A percentile compares a stretch with the other conserved stretches of the same genome.
These are phyloP conservation scores for Drosophila ficusphila DNA, from an alignment of 1,140 invertebrate species.

Conservation along the genomic window DNA sequence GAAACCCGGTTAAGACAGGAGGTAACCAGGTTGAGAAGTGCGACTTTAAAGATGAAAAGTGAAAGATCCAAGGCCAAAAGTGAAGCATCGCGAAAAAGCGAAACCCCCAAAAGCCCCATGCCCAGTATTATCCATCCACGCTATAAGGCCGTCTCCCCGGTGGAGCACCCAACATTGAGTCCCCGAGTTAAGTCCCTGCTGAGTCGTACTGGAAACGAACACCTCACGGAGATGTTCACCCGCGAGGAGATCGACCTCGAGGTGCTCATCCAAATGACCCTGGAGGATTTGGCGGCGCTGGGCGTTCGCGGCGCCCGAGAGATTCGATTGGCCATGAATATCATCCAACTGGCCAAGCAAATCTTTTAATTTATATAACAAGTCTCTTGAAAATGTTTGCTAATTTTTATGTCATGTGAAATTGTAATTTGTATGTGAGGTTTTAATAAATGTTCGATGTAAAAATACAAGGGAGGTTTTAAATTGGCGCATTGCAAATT, in stretches of 20 bases:
- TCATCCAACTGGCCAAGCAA: slow-evolving; percentile 59
- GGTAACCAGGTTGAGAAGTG: background rate
- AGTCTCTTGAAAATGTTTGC: background rate
- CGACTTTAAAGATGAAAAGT: background rate
- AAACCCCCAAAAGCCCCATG: background rate
- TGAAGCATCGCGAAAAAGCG: too few relatives aligned
- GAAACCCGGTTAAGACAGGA: background rate
- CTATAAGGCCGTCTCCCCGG: slow-evolving; percentile 57
- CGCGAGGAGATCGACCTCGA: slow-evolving; percentile 63
- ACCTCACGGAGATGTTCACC: slow-evolving; percentile 56
- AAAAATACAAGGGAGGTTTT: too few relatives aligned
- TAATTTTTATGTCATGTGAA: slow-evolving; percentile 8
- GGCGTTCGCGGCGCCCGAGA: slow-evolving; percentile 56
- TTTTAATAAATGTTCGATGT: slow-evolving; percentile 28
- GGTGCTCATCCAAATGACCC: slow-evolving; percentile 60
- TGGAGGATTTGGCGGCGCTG: slow-evolving; percentile 59
- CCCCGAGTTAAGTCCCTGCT: slow-evolving; percentile 57
- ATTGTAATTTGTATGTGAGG: slow-evolving; percentile 3
- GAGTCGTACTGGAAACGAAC: slow-evolving; percentile 51
- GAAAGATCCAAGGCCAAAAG: background rate
- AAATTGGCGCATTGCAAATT: background rate
- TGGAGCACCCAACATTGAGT: slow-evolving; percentile 49
- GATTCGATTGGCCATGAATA: slow-evolving; percentile 45
- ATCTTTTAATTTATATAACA: slow-evolving; percentile 33
- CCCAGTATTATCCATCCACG: background rate